Evolutionary conservation across 1,140 invertebrate genomes (phyloP).

Genomic region (Micrasema minimum): DNA sequence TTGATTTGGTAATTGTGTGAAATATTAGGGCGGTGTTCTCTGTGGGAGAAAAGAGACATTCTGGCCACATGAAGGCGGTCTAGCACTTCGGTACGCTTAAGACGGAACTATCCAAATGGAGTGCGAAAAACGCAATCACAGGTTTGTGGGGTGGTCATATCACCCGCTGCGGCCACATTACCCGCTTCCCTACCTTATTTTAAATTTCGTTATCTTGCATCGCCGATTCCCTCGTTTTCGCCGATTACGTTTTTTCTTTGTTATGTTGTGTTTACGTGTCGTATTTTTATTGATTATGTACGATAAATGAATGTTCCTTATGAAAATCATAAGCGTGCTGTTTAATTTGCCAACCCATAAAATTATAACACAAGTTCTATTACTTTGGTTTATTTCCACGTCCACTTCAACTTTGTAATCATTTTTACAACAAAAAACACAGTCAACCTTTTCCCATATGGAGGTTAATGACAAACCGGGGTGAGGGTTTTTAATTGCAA

Average conservation of each 20-base stretch:
- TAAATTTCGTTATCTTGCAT: conserved; percentile 29
- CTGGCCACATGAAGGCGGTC: conserved; percentile 95
- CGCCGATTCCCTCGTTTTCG: conserved; percentile 30
- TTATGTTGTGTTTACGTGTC: conserved; percentile 23
- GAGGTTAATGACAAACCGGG: too few relatives aligned
- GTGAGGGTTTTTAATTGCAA: too few relatives aligned
- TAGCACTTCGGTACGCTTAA: conserved; percentile 98
- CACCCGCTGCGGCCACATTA: conserved; percentile 45
- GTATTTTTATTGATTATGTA: conserved; percentile 24
- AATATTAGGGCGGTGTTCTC: conserved; percentile 87
- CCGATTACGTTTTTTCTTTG: conserved; percentile 22
- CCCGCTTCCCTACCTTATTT: conserved; percentile 35
- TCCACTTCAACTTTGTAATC: too few relatives aligned
- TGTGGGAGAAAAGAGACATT: conserved; percentile 93
- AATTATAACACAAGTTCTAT: too few relatives aligned
- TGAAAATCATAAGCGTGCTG: not conserved
- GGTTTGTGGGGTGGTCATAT: conserved; percentile 77
- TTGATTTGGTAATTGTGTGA: conserved; percentile 9
- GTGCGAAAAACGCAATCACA: conserved; percentile 99
- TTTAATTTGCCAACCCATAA: too few relatives aligned
- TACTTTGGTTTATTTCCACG: too few relatives aligned
- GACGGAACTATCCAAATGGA: conserved; percentile 99
- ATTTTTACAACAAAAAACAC: too few relatives aligned
- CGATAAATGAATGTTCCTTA: conserved; percentile 25
- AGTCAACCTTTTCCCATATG: too few relatives aligned